Evolutionary conservation across 2,113 vertebrate species (phyloP), one percentile per base, ranked within the genome.

Genomic region (Vidua macroura): DNA sequence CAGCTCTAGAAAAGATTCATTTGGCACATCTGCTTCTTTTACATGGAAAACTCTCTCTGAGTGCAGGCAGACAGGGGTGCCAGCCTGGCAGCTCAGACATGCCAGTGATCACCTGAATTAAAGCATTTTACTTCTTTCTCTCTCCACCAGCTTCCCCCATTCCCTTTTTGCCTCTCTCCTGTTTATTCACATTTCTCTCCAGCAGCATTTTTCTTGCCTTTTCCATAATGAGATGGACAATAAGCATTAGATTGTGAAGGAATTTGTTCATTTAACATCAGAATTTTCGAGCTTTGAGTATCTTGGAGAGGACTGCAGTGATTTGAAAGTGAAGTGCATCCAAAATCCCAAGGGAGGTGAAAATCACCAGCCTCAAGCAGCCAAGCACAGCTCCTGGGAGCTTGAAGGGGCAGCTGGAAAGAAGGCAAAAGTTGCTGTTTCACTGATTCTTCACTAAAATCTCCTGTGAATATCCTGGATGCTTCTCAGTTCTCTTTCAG

Each of bases 91-190:
- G n/a, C 55, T 68, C 60, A 88, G 51, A 83, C 52, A 58, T 2
- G 52, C 68, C 87, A 96, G 30, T 86, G 82, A 92, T 51, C 90
- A 62, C 85, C 35, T 78, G 79, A 93, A 90, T 52, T 60, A 72
- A 77, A 86, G 44, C 58, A 23, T 68, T 87, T 51, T 3, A 55
- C 30, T 55, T 73, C 24, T 20, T 44, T 73, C 31, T 70, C 44
- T 52, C 33, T 33, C 39, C 37, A 55, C 27, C 74, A 77, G 46
- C 67, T 76, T 52, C 49, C 43, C 21, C 41, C 44, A 14, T 62
- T 66, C 48, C 53, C 39, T 33, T 60, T 79, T 43, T 4, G 0
- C 35, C 39, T 88, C 33, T 73, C 46, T 53, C 59, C 64, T 92
- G 21, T 64, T 90, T 80, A n/a, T 58, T 92, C 53, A 23, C 30